Base-by-base conservation (phyloP, 2,797 vertebrate species). In the Anniella stebbinsi region DNA sequence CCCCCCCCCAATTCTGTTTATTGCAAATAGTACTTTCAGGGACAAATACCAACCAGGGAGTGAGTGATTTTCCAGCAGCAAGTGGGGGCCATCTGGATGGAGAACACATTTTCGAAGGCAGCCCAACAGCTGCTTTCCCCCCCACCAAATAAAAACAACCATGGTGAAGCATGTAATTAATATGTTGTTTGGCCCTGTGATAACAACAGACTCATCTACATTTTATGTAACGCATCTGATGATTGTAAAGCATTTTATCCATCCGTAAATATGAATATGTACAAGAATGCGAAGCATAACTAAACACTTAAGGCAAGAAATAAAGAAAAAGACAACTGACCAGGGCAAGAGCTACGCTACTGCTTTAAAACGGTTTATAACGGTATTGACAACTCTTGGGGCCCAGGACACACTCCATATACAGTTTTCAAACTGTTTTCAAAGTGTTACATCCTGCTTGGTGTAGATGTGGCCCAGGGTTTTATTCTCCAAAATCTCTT, bases 241-340 rank as follows among this genome's bases (percentile, higher is more conserved):
- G 84, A 75, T 36, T 5, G 57, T 51, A 0, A 80, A 41, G 12
- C 63, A 91, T 23, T 85, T 75, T 0, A 48, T n/a, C 51, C 69
- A 8, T 51, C 80, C 57, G 23, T 25, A 54, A 81, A 51, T 82
- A 54, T 75, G 28, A 51, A n/a, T 54, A 10, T 7, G 67, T 30
- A 23, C 83, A 36, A 91, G 93, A 92, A 10, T 28, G 21, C 1
- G 83, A 86, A 93, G 76, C 63, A 1, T 1, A 92, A 30, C 38
- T 67, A 18, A 69, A 60, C n/a, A 60, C 54, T 18, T 91, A 72
- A 1, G 28, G 21, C 25, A 7, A 51, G 77, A 87, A 88, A 92
- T 36, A 5, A 10, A 87, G 10, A 73, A 48, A 13, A 2, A 69
- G 2, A 18, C 63, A 80, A 23, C 38, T 73, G 17, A 48, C 48